phyloP scores from a whole-genome alignment of 2,113 vertebrate species.

The Lycaon pictus region DNA sequence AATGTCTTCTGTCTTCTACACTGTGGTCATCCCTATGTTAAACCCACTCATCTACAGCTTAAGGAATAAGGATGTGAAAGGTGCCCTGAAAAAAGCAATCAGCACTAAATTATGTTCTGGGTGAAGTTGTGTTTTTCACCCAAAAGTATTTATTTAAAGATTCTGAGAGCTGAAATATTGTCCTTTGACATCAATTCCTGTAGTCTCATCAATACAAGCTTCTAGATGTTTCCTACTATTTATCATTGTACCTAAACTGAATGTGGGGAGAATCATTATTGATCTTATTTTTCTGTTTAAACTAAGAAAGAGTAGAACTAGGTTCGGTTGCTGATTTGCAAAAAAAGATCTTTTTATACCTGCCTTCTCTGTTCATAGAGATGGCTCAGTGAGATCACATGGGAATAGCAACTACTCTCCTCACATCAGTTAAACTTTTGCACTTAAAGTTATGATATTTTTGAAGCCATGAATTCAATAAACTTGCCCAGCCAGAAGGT shows the following conservation, averaged over 20 bases:
- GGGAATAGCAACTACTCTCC: too few relatives aligned
- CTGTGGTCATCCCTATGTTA: constrained; percentile 76
- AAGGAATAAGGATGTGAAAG: constrained; percentile 80
- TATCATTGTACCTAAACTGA: neutral
- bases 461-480: neutral
- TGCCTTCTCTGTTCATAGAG: neutral
- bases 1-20: constrained; percentile 77
- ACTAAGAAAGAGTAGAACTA: neutral
- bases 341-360: rapidly evolving
- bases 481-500: neutral
- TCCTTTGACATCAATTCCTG: neutral
- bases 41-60: constrained; percentile 81
- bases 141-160: neutral
- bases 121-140: neutral
- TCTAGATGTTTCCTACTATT: neutral
- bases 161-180: neutral
- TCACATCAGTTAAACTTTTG: neutral
- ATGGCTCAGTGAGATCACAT: rapidly evolving
- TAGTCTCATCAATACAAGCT: neutral
- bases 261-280: rapidly evolving
- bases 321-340: neutral
- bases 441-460: neutral
- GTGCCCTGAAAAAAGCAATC: constrained; percentile 52
- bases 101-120: neutral
- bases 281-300: neutral